Evolutionary conservation across 2,797 vertebrate genomes (phyloP), one percentile per base, ranked within the genome.

Genomic region (Gadopsis bispinosus): DNA sequence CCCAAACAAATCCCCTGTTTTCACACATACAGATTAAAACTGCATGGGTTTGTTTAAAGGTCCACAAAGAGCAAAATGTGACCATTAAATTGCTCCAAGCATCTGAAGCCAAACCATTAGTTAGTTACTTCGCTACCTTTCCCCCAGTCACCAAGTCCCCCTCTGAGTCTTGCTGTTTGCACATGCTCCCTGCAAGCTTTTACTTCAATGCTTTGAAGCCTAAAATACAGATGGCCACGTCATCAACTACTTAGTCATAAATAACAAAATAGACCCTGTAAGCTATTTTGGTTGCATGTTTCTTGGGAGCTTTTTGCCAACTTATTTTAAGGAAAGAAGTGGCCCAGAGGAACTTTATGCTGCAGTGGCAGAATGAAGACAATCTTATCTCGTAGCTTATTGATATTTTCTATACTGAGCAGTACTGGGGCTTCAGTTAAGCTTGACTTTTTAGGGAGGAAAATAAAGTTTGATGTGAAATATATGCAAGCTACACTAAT

Each of bases 201-300:
- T 61, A 66, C 53, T 75, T 75, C 41, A 62, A 2, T 39, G 55
- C 82, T 75, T 85, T 82, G 55, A 83, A 80, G 84, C 69, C 60
- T 37, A 66, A 80, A 81, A 80, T 73, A 77, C 33, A 68, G 35
- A 62, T 72, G 37, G 20, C 62, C 54, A 74, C 26, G 41, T 76
- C 79, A 73, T 87, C 65, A 78, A 12, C 59, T 77, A 55, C 66
- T 60, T 65, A 29, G 53, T 70, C 73, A 79, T 75, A 76, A 85
- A 79, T 83, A 74, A 77, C 55, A 68, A 67, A 69, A 78, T 47
- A 68, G 29, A 69, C 29, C 63, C 54, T 60, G 54, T 35, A 43
- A 73, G 74, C 63, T 84, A 73, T 78, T 82, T 74, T 75, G 39
- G 69, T 75, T 80, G 37, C 20, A 14, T 55, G 51, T n/a, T 7